phyloP scores from a whole-genome alignment of 2,113 vertebrate genomes.

The Notothenia rossii region DNA sequence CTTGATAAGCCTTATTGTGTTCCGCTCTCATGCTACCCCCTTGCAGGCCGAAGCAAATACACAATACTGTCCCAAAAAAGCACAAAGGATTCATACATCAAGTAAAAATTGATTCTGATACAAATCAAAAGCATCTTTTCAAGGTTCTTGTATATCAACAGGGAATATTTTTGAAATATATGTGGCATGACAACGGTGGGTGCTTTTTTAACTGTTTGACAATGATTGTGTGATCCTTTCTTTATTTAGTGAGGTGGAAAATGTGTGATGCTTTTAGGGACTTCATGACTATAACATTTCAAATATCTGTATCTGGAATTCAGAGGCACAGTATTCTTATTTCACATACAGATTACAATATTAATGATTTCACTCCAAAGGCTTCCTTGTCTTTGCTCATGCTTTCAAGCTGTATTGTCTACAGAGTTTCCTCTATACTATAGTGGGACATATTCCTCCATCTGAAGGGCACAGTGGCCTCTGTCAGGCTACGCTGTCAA shows the following conservation, averaged over 20 bases:
- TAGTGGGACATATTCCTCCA: constrained; percentile 30
- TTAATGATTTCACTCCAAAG: constrained; percentile 19
- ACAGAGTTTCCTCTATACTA: neutral
- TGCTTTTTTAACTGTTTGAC: neutral
- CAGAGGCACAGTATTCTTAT: constrained; percentile 37
- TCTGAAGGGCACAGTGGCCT: constrained; percentile 71
- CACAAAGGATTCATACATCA: constrained; percentile 29
- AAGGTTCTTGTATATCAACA: neutral
- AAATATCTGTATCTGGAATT: neutral
- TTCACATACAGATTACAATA: constrained; percentile 43
- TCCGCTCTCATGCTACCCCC: constrained; percentile 20
- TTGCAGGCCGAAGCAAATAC: constrained; percentile 25
- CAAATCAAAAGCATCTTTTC: neutral
- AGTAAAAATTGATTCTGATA: neutral
- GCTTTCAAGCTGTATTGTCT: neutral
- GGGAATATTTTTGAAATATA: neutral
- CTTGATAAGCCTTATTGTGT: constrained; percentile 11
- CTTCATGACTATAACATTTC: neutral
- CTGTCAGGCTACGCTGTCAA: constrained; percentile 55
- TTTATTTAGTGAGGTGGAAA: neutral
- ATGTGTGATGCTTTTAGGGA: neutral
- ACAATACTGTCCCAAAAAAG: constrained; percentile 43
- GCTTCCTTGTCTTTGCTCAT: neutral
- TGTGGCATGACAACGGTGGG: neutral
- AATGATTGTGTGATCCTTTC: neutral